Base-by-base conservation (phyloP, 1,140 invertebrate genomes). In the Rhopalosiphum padi region DNA sequence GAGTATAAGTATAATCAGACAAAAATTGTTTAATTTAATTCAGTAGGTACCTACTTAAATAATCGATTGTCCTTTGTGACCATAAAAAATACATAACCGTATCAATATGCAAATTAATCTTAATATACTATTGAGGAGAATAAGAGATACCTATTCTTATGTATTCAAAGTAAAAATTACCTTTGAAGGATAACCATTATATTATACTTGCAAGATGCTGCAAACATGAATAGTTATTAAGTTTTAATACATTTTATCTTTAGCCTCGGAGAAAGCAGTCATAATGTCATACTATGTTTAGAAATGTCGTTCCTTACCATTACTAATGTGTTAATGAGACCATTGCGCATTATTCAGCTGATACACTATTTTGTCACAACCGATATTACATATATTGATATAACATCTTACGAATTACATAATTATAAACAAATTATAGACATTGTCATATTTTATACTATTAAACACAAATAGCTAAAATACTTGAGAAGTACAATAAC, bases 301-400 rank as follows among this genome's bases (percentile, higher is more conserved):
- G 37, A 53, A 35, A 77, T 77, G 87, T 51, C 87, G 37, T 51
- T 89, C n/a, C 35, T 89, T 89, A 23, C 87, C 87, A 51, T 89
- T 53, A 53, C 87, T 89, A 89, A 89, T 37, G 48, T 35, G 87
- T 37, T 89, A 89, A 53, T 89, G 87, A 89, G 87, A 53, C 18
- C 48, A 48, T 89, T 88, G 86, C 86, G n/a, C 46, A 41, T 77
- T 77, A 77, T 77, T n/a, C 60, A 35, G 15, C 15, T 18, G n/a
- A 77, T 77, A 18, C 11, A 18, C 30, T 77, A 60, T 77, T 77
- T n/a, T 77, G n/a, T 77, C 60, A 77, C 15, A n/a, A 77, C 60
- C 4, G n/a, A 68, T 60, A 60, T 9, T 11, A 60, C 25, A 15
- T 51, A 51, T 51, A 46, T 18, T 51, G 60, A 68, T 77, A n/a